Evolutionary conservation across 1,140 invertebrate species (phyloP).

Genomic region (Heliconius nattereri): DNA sequence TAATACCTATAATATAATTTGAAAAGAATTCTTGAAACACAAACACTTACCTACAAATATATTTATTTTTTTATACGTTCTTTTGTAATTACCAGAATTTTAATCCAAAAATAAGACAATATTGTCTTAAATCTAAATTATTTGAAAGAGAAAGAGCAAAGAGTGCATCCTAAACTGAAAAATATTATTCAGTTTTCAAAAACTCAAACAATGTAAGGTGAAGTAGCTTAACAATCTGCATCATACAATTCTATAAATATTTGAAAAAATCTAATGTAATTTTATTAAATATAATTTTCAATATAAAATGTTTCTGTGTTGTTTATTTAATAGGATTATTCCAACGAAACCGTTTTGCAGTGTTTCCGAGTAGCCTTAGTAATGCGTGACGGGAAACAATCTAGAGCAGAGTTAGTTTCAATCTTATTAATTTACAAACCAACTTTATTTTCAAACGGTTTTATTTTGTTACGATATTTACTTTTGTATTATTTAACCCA

Average conservation of each 20-base stretch:
- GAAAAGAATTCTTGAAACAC: background rate
- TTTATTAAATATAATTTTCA: background rate
- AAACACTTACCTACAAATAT: too few species aligned
- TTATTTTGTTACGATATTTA: background rate
- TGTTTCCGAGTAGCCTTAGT: constrained; percentile 15
- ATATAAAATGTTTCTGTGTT: background rate
- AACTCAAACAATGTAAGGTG: too few species aligned
- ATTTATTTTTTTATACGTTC: too few species aligned
- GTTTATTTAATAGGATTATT: background rate
- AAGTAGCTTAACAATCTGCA: too few species aligned
- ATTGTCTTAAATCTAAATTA: too few species aligned
- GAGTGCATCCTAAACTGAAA: too few species aligned
- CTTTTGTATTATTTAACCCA: background rate
- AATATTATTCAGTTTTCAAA: too few species aligned
- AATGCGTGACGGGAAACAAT: constrained; percentile 35
- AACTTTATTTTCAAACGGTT: background rate
- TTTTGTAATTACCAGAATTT: too few species aligned
- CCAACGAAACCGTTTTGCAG: background rate
- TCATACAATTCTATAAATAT: too few species aligned
- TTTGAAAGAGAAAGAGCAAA: too few species aligned
- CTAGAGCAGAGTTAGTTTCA: constrained; percentile 26
- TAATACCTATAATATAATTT: background rate
- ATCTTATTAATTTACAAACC: constrained; percentile 13
- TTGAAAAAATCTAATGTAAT: background rate
- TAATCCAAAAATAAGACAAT: too few species aligned